Percentiles rank a stretch among this genome's conserved stretches.
These are phyloP conservation scores for Drosophila nigricruria DNA, from an alignment of 2,888 invertebrate genomes.

Conservation along the genomic window DNA sequence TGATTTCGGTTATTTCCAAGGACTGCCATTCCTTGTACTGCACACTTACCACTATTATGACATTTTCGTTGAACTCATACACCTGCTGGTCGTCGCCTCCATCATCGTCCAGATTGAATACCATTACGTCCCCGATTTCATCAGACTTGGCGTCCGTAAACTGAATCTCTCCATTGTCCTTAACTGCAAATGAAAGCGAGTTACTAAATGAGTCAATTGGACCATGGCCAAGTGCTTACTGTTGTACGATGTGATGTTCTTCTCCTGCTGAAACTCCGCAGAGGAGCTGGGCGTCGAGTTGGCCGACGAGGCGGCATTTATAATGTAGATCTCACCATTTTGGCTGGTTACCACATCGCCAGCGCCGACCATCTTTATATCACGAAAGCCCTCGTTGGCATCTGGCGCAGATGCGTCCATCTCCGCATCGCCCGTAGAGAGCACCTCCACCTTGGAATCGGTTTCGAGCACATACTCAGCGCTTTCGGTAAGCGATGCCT, in stretches of 20 bases:
- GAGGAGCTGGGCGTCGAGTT: slow-evolving; percentile 28
- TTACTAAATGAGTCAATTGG: not conserved
- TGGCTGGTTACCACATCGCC: slow-evolving; percentile 52
- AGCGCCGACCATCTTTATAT: slow-evolving; percentile 47
- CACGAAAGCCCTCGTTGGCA: slow-evolving; percentile 13
- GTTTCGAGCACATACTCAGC: slow-evolving; percentile 26
- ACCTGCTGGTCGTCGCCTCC: slow-evolving; percentile 57
- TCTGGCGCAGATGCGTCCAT: slow-evolving; percentile 13
- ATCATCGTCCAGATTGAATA: slow-evolving; percentile 64
- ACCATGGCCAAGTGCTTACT: slow-evolving; percentile 44
- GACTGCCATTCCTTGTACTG: rapidly evolving
- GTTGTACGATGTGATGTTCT: slow-evolving; percentile 67
- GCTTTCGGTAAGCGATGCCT: slow-evolving; percentile 1
- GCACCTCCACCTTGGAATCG: slow-evolving; percentile 24
- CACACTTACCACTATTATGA: slow-evolving; percentile 84
- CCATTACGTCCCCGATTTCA: slow-evolving; percentile 69
- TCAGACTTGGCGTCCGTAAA: slow-evolving; percentile 63
- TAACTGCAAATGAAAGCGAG: slow-evolving; percentile 60
- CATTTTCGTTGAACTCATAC: slow-evolving; percentile 84
- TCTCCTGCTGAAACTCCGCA: slow-evolving; percentile 47
- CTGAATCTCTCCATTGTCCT: slow-evolving; percentile 81
- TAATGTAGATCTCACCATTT: slow-evolving; percentile 65
- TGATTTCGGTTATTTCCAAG: not conserved
- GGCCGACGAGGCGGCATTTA: slow-evolving; percentile 43
- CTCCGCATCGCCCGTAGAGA: slow-evolving; percentile 15